Conservation (phyloP, 2,113 vertebrate genomes). For the Jacana jacana region DNA sequence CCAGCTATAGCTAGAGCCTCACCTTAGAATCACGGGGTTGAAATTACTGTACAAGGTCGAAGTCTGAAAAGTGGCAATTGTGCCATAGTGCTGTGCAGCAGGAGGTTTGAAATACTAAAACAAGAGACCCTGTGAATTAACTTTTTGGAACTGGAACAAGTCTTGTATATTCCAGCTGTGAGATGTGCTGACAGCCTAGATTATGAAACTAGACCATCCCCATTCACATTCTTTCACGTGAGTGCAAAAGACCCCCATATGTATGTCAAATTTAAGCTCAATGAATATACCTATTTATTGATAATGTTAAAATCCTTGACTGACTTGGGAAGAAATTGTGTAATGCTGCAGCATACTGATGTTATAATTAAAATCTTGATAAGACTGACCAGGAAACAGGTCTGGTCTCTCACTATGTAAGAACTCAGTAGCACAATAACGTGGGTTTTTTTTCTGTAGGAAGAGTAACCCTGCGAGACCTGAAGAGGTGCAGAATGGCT, state of each 20-base stretch:
- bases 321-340: not conserved
- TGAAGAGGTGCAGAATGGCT: conserved; percentile 95
- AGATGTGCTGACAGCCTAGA: not conserved
- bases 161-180: not conserved
- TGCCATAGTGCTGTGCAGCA: not conserved
- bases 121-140: not conserved
- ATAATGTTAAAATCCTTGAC: not conserved
- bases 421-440: not conserved
- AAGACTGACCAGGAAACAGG: not conserved
- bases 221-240: not conserved
- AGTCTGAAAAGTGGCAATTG: not conserved
- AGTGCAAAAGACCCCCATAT: not conserved
- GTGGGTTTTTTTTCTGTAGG: conserved; percentile 69
- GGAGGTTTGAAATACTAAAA: not conserved
- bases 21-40: not conserved
- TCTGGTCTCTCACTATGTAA: not conserved
- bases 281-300: not conserved
- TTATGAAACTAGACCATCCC: not conserved
- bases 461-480: conserved; percentile 89
- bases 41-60: not conserved
- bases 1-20: not conserved
- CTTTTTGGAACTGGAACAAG: not conserved
- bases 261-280: not conserved
- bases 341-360: not conserved
- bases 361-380: not conserved